A percentile compares a stretch with the other conserved stretches of the same genome.
Conservation (phyloP, 2,797 vertebrate genomes). For the Gobio occitaniae region DNA sequence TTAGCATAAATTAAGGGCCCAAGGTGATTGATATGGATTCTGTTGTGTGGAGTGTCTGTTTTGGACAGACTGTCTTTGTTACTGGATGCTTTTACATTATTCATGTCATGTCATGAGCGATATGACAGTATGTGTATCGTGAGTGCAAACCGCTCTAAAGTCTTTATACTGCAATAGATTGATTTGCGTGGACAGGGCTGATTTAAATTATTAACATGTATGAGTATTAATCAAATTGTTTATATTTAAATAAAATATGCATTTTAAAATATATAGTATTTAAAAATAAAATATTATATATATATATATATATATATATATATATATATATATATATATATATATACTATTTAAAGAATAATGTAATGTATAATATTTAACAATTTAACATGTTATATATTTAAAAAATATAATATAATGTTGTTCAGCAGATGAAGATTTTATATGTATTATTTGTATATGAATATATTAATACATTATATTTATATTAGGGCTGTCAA, state of each 20-base stretch:
- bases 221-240: too few species aligned
- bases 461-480: too few species aligned
- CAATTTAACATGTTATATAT: too few species aligned
- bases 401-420: too few species aligned
- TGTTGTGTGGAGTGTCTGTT: constrained; percentile 21
- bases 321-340: too few species aligned
- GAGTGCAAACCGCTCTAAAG: background rate
- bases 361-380: too few species aligned
- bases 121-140: background rate
- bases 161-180: background rate
- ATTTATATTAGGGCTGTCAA: too few species aligned
- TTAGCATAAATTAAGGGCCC: constrained; percentile 50
- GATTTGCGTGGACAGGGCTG: background rate
- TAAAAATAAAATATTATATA: too few species aligned
- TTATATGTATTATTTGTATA: too few species aligned
- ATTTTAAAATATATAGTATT: background rate
- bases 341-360: too few species aligned
- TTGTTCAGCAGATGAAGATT: too few species aligned
- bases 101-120: background rate
- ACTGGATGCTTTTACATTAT: constrained; percentile 17
- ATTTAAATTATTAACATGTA: background rate
- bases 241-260: background rate
- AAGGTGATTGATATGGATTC: constrained; percentile 30
- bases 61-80: constrained; percentile 24
- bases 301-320: too few species aligned